Percentiles rank a stretch among this genome's conserved stretches.
These are phyloP conservation scores for Brachyptera putata DNA, from an alignment of 2,888 invertebrate genomes.

Conservation along the genomic window DNA sequence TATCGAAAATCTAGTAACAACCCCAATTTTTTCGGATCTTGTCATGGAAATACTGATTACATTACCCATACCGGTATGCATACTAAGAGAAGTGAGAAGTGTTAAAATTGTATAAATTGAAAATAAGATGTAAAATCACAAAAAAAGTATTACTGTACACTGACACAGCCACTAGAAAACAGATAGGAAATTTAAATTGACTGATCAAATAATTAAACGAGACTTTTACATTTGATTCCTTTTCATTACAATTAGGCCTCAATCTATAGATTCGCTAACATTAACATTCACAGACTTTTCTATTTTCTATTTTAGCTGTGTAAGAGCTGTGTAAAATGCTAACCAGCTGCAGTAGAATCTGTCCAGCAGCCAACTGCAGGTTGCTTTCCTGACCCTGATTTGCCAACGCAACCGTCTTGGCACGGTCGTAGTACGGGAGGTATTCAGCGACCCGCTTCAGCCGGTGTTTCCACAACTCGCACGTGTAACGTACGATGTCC, in stretches of 20 bases:
- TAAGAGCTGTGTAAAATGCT: neutral
- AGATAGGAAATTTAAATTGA: too few relatives aligned
- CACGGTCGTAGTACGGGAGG: neutral
- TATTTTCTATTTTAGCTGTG: neutral
- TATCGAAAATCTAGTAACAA: too few relatives aligned
- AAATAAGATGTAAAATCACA: too few relatives aligned
- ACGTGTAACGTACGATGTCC: neutral
- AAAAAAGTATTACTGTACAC: too few relatives aligned
- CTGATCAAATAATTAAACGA: too few relatives aligned
- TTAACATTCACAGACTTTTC: neutral
- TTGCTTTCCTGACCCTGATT: neutral
- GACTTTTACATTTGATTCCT: neutral
- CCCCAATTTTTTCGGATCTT: too few relatives aligned
- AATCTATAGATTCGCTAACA: neutral
- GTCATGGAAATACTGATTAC: too few relatives aligned
- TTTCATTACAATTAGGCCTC: neutral
- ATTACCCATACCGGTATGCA: too few relatives aligned
- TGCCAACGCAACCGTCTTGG: neutral
- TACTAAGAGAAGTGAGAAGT: too few relatives aligned
- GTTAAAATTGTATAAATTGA: too few relatives aligned
- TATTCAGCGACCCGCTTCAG: neutral
- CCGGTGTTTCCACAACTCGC: neutral
- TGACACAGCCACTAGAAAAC: too few relatives aligned
- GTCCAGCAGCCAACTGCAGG: neutral
- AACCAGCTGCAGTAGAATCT: neutral